Evolutionary conservation across 2,888 invertebrate species (phyloP).

Genomic region (Metalampra italica): DNA sequence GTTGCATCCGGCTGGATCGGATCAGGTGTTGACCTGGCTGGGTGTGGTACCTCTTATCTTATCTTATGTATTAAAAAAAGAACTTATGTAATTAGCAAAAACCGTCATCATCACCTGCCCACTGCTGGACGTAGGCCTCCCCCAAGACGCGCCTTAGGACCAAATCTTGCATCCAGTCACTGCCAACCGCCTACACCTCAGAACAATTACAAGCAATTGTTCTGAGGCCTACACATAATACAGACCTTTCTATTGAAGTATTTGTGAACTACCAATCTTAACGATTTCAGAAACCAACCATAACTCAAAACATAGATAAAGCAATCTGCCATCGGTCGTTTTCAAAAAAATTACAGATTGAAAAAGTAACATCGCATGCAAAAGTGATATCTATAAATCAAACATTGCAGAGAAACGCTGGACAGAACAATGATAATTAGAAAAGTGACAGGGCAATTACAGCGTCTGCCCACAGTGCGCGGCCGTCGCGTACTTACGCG

Average conservation of each 20-base stretch:
- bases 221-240: no score
- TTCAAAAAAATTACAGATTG: background rate
- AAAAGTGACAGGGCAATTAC: slow-evolving; percentile 72
- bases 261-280: slow-evolving; percentile 1
- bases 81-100: no score
- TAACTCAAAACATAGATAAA: slow-evolving; percentile 1
- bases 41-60: no score
- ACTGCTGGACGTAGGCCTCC: no score
- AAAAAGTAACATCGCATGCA: slow-evolving; percentile 31
- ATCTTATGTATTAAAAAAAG: no score
- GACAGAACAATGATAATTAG: slow-evolving; percentile 53
- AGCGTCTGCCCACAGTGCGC: slow-evolving; percentile 41
- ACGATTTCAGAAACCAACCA: slow-evolving; percentile 2
- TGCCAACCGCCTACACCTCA: no score
- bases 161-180: no score
- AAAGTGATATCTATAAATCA: slow-evolving; percentile 50
- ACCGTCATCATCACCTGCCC: no score
- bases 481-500: slow-evolving; percentile 30
- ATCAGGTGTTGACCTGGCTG: no score
- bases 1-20: no score
- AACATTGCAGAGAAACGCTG: slow-evolving; percentile 54
- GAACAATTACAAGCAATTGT: no score
- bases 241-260: slow-evolving; percentile 2
- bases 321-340: slow-evolving; percentile 2
- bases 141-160: no score